Evolutionary conservation across 2,797 vertebrate genomes (phyloP).

Genomic region (Pelochelys cantorii): DNA sequence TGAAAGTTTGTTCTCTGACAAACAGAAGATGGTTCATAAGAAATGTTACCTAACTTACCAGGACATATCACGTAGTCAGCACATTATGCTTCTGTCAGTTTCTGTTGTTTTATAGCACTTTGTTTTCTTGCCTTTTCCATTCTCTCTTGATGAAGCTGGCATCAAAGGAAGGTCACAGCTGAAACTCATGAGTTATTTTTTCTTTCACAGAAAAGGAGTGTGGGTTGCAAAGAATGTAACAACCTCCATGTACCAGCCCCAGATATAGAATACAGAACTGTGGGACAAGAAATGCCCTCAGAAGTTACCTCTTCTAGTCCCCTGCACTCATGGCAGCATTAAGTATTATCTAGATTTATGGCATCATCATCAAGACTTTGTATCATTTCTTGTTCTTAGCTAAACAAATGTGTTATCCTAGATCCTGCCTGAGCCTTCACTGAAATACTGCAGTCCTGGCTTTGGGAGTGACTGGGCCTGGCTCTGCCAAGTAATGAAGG

Average conservation of each 20-base stretch:
- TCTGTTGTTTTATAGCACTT: conserved; percentile 9
- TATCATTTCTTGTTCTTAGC: not conserved
- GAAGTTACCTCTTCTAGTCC: too few relatives aligned
- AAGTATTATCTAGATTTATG: not conserved
- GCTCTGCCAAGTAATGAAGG: not conserved
- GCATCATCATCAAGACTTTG: not conserved
- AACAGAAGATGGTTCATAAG: not conserved
- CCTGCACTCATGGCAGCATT: too few relatives aligned
- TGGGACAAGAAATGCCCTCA: too few relatives aligned
- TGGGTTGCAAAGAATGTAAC: not conserved
- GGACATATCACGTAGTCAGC: not conserved
- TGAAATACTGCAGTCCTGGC: not conserved
- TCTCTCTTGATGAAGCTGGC: not conserved
- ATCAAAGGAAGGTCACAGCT: not conserved
- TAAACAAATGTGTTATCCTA: not conserved
- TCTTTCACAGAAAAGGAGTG: conserved; percentile 3
- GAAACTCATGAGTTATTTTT: not conserved
- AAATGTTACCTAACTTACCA: not conserved
- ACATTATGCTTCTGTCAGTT: conserved; percentile 24
- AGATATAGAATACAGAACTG: not conserved
- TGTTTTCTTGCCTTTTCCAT: conserved; percentile 45
- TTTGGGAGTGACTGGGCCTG: not conserved
- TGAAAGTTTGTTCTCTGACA: not conserved
- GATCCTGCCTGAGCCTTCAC: not conserved
- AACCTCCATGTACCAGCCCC: not conserved